These are phyloP conservation scores for Centropyge bicolor DNA, from an alignment of 2,797 vertebrate genomes.

Conservation along the genomic window DNA sequence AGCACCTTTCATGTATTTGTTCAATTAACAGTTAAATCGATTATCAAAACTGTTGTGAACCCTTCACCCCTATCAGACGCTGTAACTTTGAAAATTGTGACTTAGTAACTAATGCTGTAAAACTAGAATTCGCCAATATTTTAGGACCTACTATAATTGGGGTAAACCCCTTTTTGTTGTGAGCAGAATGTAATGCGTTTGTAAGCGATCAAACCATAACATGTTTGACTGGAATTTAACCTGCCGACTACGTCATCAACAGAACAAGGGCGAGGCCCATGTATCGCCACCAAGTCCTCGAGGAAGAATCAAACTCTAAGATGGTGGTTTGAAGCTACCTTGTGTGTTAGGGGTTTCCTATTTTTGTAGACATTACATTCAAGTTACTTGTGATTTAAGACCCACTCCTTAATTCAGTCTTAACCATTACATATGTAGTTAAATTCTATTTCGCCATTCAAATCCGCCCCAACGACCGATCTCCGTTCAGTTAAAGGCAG, in stretches of 20 bases:
- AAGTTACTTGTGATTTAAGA: rapidly evolving
- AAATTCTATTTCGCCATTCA: not conserved
- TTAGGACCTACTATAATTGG: no score
- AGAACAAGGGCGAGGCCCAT: conserved; percentile 54
- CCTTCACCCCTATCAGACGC: not conserved
- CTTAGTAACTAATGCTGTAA: not conserved
- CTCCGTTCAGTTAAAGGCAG: no score
- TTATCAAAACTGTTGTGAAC: not conserved
- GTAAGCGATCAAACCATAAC: not conserved
- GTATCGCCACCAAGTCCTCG: not conserved
- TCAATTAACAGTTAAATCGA: not conserved
- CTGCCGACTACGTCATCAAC: conserved; percentile 51
- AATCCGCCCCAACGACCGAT: no score
- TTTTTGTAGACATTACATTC: not conserved
- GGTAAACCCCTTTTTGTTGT: no score
- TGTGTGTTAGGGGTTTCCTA: rapidly evolving
- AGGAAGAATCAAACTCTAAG: not conserved
- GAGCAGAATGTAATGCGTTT: not conserved
- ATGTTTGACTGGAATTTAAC: conserved; percentile 31
- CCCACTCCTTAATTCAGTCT: no score
- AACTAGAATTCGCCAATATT: not conserved
- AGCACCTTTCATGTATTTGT: not conserved
- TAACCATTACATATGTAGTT: not conserved
- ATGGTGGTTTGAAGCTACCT: not conserved
- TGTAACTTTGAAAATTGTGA: not conserved